phyloP scores from a whole-genome alignment of 92 coral and sea anemone species.

The Phymanthus crucifer region DNA sequence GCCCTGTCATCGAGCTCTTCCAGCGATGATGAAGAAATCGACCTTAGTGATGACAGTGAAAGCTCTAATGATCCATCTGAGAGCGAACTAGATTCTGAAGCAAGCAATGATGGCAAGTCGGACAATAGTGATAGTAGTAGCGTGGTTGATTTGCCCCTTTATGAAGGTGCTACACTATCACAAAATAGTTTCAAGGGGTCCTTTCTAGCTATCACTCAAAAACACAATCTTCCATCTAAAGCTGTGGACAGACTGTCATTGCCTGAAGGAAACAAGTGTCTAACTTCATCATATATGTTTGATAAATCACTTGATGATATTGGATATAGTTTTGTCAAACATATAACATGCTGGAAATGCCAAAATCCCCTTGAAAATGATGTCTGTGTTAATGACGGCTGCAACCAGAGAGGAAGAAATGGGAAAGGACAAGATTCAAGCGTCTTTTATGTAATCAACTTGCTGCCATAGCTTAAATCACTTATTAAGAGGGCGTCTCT shows the following conservation, averaged over 20 bases:
- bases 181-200: conserved; percentile 46
- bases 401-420: conserved; percentile 9
- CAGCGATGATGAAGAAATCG: background rate
- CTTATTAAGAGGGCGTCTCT: background rate
- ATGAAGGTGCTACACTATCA: conserved; percentile 51
- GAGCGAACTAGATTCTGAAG: conserved; percentile 1
- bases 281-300: conserved; percentile 52
- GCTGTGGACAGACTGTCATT: conserved; percentile 51
- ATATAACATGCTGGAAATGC: conserved; percentile 56
- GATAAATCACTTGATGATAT: conserved; percentile 46
- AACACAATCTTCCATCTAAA: conserved; percentile 63
- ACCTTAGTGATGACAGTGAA: conserved; percentile 1
- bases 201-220: conserved; percentile 55
- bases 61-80: background rate
- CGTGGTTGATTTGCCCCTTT: conserved; percentile 33
- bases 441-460: background rate
- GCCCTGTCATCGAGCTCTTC: background rate
- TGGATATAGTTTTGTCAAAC: conserved; percentile 39
- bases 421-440: conserved; percentile 9
- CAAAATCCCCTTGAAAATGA: conserved; percentile 51
- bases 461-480: conserved; percentile 3
- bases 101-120: background rate
- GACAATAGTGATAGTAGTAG: background rate
- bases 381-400: conserved; percentile 40
- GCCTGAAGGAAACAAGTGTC: conserved; percentile 56